Evolutionary conservation across 2,113 vertebrate species (phyloP).

Genomic region (Eurystomus gularis): DNA sequence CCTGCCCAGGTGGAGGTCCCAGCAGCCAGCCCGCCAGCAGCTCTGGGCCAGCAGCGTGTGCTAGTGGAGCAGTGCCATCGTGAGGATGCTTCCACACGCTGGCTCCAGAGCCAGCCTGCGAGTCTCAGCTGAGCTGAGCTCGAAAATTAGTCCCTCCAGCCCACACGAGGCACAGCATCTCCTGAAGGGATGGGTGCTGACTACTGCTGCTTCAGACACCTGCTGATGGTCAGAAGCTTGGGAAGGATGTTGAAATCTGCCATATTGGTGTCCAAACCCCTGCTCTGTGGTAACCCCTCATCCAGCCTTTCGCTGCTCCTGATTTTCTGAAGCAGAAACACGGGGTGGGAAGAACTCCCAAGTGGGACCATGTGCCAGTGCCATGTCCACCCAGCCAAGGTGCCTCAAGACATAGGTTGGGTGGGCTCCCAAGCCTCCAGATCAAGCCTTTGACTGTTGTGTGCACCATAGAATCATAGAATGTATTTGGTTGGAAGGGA

Average conservation of each 20-base stretch:
- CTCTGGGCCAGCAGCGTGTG: not conserved
- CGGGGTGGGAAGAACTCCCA: not conserved
- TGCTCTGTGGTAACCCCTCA: not conserved
- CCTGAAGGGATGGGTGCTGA: accelerated
- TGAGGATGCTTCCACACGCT: slow-evolving; percentile 16
- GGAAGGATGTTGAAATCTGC: accelerated
- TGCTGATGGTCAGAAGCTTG: not conserved
- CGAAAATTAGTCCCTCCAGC: not conserved
- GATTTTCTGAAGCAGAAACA: accelerated
- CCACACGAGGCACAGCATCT: accelerated
- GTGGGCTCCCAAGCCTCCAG: not conserved
- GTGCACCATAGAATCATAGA: too few relatives aligned
- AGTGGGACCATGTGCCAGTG: not conserved
- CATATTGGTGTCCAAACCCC: accelerated
- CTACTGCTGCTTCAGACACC: not conserved
- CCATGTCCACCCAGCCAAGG: not conserved
- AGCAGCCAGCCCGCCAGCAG: not conserved
- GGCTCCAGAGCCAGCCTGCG: not conserved
- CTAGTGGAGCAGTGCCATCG: slow-evolving; percentile 40
- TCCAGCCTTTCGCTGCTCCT: not conserved
- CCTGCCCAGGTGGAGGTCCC: not conserved
- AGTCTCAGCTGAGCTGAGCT: not conserved
- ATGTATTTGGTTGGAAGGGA: too few relatives aligned
- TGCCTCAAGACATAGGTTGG: not conserved
- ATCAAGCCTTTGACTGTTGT: not conserved